Conservation (phyloP, 2,113 vertebrate species). For the Ahaetulla prasina region DNA sequence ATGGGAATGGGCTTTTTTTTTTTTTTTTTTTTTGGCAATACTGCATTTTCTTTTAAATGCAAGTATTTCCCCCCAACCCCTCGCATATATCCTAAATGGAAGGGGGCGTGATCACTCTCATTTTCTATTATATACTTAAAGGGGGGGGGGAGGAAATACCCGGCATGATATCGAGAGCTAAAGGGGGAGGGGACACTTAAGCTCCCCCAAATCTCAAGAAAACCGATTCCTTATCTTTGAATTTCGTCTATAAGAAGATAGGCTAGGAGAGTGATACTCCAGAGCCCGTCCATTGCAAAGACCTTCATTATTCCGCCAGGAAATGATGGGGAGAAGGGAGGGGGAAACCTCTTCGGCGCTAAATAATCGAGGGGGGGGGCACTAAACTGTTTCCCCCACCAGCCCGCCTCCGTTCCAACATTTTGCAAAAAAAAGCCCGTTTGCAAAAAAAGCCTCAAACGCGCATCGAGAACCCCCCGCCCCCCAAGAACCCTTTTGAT, state of each 20-base stretch:
- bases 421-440: neutral
- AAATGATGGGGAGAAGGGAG: neutral
- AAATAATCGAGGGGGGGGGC: neutral
- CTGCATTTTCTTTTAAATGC: neutral
- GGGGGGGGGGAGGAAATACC: neutral
- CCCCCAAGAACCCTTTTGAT: neutral
- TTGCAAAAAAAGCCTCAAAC: neutral
- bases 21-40: too few relatives aligned
- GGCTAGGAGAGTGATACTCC: neutral
- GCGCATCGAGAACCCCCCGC: neutral
- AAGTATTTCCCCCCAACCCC: neutral
- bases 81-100: neutral
- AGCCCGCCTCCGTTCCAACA: neutral
- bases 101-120: neutral
- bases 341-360: too few relatives aligned
- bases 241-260: neutral
- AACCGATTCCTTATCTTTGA: neutral
- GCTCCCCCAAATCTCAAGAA: neutral
- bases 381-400: too few relatives aligned
- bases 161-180: neutral
- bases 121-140: neutral
- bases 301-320: neutral
- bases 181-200: neutral
- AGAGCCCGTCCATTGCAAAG: neutral
- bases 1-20: neutral